Evolutionary conservation across 2,888 invertebrate species (phyloP).

Genomic region (Bimastos eiseni): DNA sequence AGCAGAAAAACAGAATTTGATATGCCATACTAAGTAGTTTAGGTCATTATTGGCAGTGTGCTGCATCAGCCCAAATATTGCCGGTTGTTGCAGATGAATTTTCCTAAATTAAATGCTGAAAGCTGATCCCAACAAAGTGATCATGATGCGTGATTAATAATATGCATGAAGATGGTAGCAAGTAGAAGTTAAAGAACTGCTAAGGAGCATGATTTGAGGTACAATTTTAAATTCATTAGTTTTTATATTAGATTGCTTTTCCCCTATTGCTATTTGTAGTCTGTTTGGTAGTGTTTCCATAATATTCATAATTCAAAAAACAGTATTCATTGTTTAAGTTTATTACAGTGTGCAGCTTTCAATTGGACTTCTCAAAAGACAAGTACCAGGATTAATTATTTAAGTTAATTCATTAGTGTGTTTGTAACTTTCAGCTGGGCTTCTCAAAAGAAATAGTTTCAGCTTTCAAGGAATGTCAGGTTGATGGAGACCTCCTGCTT

Average conservation of each 20-base stretch:
- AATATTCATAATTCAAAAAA: background rate
- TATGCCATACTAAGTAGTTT: background rate
- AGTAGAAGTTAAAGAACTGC: background rate
- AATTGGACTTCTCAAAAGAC: background rate
- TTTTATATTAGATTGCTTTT: background rate
- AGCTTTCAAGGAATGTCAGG: constrained; percentile 85
- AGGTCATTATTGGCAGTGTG: too few relatives aligned
- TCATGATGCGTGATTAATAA: background rate
- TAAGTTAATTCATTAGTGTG: background rate
- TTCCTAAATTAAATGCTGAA: background rate
- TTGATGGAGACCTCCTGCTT: constrained; percentile 92
- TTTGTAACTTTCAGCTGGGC: constrained; percentile 7
- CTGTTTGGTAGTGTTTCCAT: background rate
- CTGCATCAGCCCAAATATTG: background rate
- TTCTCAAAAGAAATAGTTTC: constrained; percentile 49
- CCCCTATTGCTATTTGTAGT: background rate
- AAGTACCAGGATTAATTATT: background rate
- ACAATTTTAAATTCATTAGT: background rate
- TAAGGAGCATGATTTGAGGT: background rate
- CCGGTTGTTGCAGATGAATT: background rate
- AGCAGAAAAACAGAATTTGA: too few relatives aligned
- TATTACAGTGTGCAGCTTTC: too few relatives aligned
- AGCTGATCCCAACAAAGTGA: background rate
- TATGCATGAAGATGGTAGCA: background rate
- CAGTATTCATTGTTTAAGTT: too few relatives aligned